Base-by-base conservation (phyloP, 2,113 vertebrate genomes). In the Isurus oxyrinchus region DNA sequence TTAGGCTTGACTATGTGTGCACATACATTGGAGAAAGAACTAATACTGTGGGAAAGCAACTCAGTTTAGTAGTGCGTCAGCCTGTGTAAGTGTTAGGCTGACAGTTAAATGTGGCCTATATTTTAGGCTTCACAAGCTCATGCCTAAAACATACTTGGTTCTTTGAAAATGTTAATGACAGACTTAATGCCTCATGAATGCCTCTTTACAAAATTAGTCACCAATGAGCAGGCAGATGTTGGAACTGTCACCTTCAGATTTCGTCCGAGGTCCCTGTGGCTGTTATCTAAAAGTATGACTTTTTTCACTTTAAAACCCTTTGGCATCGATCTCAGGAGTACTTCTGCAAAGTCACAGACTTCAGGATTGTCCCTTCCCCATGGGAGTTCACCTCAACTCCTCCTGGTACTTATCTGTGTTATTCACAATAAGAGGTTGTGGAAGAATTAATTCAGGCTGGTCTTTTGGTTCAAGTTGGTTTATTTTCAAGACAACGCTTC, bases 121-220 rank as follows among this genome's bases (percentile, higher is more conserved):
- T 84, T 49, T 84, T 84, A 40, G 79, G 79, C n/a, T 14, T 81
- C n/a, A 5, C 5, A 35, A 14, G 4, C n/a, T 40, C 8, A 44
- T 40, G 79, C n/a, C 79, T 10, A 55, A 87, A 88, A 88, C 86
- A 55, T 49, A 2, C 44, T 88, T 27, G 44, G 4, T 2, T 23
- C 86, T 7, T 84, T 87, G 19, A 25, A 44, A 21, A 88, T 44
- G 31, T 55, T 55, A 49, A 86, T 86, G 25, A 53, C 19, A 10
- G 0, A 3, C 25, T 44, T 53, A 23, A 53, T 53, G 40, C 86
- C 35, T 84, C n/a, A 44, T 40, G 79, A 84, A 40, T 40, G n/a
- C 44, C 49, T 49, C 25, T 88, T 88, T 88, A 88, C 44, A 88
- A 88, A 88, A 88, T 88, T 88, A 88, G 49, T 88, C 86, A 55